A percentile compares a stretch with the other conserved stretches of the same genome.
phyloP scores from a whole-genome alignment of 1,140 invertebrate species.

The Samia ricini region DNA sequence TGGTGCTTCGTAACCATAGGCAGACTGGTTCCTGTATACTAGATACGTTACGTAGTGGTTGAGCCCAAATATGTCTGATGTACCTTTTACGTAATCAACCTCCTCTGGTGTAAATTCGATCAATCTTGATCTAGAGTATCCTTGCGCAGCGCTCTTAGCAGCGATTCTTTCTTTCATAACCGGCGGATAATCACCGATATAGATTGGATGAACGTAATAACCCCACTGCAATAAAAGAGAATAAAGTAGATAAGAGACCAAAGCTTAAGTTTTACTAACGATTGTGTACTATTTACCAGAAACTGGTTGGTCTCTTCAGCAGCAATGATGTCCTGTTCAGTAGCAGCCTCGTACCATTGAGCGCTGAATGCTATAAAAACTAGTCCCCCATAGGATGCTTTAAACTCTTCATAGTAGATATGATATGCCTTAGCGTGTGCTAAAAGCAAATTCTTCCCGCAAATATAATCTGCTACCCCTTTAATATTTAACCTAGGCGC shows the following conservation, averaged over 20 bases:
- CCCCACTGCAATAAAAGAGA: conserved; percentile 51
- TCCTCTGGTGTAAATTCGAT: conserved; percentile 38
- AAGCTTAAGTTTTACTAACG: not conserved
- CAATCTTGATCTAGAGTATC: conserved; percentile 43
- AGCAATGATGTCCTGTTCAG: conserved; percentile 66
- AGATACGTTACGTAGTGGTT: conserved; percentile 73
- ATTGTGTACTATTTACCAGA: conserved; percentile 11
- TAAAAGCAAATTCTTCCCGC: conserved; percentile 77
- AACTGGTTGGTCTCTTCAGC: conserved; percentile 65
- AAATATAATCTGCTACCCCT: conserved; percentile 75
- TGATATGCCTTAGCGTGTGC: conserved; percentile 79
- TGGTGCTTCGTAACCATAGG: not conserved
- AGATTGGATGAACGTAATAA: conserved; percentile 76
- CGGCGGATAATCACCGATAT: conserved; percentile 77
- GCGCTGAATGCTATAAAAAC: conserved; percentile 28
- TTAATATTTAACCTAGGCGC: conserved; percentile 73
- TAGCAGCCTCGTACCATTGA: conserved; percentile 57
- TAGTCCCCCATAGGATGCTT: conserved; percentile 69
- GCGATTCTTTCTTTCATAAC: conserved; percentile 71
- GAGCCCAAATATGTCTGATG: conserved; percentile 78
- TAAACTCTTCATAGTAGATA: conserved; percentile 80
- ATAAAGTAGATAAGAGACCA: not conserved
- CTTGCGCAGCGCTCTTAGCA: conserved; percentile 61
- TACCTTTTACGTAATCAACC: conserved; percentile 30
- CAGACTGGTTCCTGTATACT: conserved; percentile 17